Evolutionary conservation across 2,113 vertebrate species (phyloP).

Genomic region (Poeciliopsis turrubarensis): DNA sequence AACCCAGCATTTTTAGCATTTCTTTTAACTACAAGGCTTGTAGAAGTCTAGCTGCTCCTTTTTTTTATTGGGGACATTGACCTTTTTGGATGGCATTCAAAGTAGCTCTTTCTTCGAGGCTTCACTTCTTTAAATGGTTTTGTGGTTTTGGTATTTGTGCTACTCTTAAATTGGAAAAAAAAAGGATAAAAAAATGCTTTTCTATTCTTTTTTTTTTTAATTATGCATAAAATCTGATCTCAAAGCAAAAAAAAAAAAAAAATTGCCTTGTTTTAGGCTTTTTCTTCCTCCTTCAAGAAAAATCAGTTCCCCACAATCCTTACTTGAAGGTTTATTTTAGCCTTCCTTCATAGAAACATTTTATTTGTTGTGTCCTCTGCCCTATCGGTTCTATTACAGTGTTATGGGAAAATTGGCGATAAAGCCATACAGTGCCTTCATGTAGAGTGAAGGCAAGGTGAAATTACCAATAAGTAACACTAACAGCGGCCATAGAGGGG

Average conservation of each 20-base stretch:
- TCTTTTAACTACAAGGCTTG: constrained; percentile 29
- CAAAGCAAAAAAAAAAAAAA: background rate
- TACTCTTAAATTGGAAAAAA: constrained; percentile 10
- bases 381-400: constrained; percentile 23
- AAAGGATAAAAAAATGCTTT: constrained; percentile 1
- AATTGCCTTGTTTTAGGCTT: background rate
- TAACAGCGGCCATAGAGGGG: constrained; percentile 30
- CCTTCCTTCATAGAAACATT: constrained; percentile 5
- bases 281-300: background rate
- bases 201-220: background rate
- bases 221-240: background rate
- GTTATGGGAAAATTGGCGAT: constrained; percentile 19
- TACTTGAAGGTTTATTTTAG: constrained; percentile 3
- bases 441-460: constrained; percentile 14
- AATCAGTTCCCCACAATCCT: background rate
- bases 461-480: constrained; percentile 40
- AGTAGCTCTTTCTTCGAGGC: constrained; percentile 24
- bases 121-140: constrained; percentile 19
- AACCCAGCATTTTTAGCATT: constrained; percentile 22
- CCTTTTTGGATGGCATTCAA: constrained; percentile 40
- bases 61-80: constrained; percentile 27
- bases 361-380: constrained; percentile 15
- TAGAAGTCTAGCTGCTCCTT: constrained; percentile 20
- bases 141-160: constrained; percentile 17
- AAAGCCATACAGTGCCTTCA: constrained; percentile 10